Conservation (phyloP, 2,888 invertebrate genomes). For the Ommatoiulus sabulosus region DNA sequence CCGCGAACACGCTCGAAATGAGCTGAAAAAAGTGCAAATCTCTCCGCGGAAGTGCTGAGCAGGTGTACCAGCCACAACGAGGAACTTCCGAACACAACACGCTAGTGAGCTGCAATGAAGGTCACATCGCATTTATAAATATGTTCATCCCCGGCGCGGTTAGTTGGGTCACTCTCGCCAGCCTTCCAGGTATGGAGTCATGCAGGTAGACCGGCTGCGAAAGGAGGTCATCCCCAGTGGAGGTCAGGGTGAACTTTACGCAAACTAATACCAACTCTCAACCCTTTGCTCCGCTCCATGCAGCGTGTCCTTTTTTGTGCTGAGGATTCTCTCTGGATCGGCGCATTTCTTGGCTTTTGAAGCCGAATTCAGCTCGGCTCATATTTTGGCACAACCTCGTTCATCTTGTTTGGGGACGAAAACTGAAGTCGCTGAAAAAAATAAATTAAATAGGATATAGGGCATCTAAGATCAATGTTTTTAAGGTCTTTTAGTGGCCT, state of each 20-base stretch:
- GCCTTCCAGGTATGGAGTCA: slow-evolving; percentile 10
- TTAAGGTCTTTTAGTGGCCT: too few species aligned
- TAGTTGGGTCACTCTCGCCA: slow-evolving; percentile 37
- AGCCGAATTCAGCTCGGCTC: background rate
- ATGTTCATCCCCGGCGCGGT: background rate
- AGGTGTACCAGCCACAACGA: slow-evolving; percentile 26
- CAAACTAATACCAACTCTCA: slow-evolving; percentile 2
- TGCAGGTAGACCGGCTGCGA: slow-evolving; percentile 17
- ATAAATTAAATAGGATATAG: too few species aligned
- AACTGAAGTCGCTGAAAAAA: too few species aligned
- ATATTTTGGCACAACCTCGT: slow-evolving; percentile 16
- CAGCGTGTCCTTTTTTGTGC: background rate
- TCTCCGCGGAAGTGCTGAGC: background rate
- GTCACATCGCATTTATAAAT: slow-evolving; percentile 32
- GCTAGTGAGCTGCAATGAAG: slow-evolving; percentile 14
- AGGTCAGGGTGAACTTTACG: slow-evolving; percentile 13
- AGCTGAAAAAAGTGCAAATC: background rate
- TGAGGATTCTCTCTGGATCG: background rate
- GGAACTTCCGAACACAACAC: background rate
- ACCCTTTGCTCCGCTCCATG: background rate
- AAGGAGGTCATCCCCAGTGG: slow-evolving; percentile 37
- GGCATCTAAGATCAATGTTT: too few species aligned
- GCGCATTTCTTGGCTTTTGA: background rate
- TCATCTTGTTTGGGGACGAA: too few species aligned
- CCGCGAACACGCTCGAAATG: background rate